phyloP scores from a whole-genome alignment of 2,888 invertebrate genomes.

The Chrysopilus asiliformis region DNA sequence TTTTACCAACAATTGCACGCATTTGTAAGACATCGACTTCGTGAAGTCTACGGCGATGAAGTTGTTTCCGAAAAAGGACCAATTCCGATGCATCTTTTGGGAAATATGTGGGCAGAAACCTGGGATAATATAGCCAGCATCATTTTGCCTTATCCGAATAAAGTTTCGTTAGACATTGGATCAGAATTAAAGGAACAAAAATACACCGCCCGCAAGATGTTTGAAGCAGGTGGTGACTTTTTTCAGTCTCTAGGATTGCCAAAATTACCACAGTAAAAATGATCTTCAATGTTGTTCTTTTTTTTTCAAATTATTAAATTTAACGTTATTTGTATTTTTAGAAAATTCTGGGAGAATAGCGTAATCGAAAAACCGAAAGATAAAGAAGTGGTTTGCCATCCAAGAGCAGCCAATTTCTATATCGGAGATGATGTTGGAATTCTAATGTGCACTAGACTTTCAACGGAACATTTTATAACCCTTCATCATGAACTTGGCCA shows the following conservation, averaged over 20 bases:
- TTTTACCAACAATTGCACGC: slow-evolving; percentile 80
- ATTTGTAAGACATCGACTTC: slow-evolving; percentile 71
- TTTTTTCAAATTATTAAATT: too few species aligned
- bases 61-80: slow-evolving; percentile 67
- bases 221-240: slow-evolving; percentile 81
- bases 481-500: slow-evolving; percentile 90
- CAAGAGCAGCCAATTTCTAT: slow-evolving; percentile 91
- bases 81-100: slow-evolving; percentile 71
- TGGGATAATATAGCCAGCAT: slow-evolving; percentile 73
- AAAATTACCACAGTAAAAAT: slow-evolving; percentile 66
- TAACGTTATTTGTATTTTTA: too few species aligned
- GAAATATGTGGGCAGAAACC: slow-evolving; percentile 84
- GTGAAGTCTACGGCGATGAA: slow-evolving; percentile 73
- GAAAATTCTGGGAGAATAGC: slow-evolving; percentile 82
- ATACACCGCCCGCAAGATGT: slow-evolving; percentile 69
- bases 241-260: slow-evolving; percentile 81
- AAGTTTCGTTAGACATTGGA: slow-evolving; percentile 68
- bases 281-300: too few species aligned
- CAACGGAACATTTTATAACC: slow-evolving; percentile 73
- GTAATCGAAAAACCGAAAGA: slow-evolving; percentile 68
- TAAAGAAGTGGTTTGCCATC: slow-evolving; percentile 69
- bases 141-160: slow-evolving; percentile 74
- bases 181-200: slow-evolving; percentile 74
- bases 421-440: slow-evolving; percentile 74
- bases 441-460: slow-evolving; percentile 76